Conservation (phyloP, 2,113 vertebrate genomes). For the Heterocephalus glaber region DNA sequence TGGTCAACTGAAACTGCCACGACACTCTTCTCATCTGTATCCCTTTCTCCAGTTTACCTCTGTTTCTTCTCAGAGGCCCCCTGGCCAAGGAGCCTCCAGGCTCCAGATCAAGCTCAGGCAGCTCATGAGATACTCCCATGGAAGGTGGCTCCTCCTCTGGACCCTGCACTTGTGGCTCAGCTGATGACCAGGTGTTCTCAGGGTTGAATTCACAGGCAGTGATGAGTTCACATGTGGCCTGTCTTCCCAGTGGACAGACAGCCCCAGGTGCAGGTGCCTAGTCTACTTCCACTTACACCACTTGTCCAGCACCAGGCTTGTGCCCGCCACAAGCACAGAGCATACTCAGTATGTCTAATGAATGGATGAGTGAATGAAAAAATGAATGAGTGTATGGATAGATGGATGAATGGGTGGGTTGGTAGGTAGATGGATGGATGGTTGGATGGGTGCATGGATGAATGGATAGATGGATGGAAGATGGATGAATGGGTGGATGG, state of each 20-base stretch:
- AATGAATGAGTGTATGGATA: neutral
- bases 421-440: neutral
- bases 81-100: neutral
- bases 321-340: neutral
- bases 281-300: neutral
- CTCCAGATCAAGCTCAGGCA: neutral
- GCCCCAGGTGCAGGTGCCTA: neutral
- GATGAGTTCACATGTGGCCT: neutral
- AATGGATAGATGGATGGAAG: neutral
- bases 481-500: neutral
- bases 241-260: neutral
- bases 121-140: fast-evolving
- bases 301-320: neutral
- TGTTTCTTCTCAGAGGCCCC: neutral
- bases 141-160: neutral
- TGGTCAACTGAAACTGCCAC: neutral
- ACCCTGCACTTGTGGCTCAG: neutral
- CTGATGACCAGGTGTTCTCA: neutral
- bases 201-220: neutral
- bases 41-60: neutral
- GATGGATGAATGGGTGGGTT: neutral
- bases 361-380: neutral
- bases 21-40: neutral
- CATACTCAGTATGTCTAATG: neutral
- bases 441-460: neutral